Evolutionary conservation across 2,888 invertebrate species (phyloP), one percentile per base, ranked within the genome.

Genomic region (Heliconius ismenius): DNA sequence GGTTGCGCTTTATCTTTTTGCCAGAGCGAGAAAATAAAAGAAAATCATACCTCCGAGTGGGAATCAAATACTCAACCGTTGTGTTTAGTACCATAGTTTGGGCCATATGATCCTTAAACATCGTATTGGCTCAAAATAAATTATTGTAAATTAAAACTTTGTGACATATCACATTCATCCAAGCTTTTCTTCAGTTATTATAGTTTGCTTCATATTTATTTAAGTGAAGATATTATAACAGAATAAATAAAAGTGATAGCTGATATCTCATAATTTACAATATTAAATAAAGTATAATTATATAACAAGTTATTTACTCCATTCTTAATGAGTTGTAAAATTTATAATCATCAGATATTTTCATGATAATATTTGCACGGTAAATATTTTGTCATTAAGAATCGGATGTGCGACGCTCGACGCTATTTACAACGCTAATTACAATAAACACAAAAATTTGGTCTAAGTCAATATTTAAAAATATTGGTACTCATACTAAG

Each of bases 251-350:
- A 32, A 24, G n/a, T 58, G 58, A 70, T 58, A 58, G 32, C 70
- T 70, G 32, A 58, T 70, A 69, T 69, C 69, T 21, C 13, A 32
- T 54, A 54, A 70, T 58, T 58, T 58, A 70, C 24, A 54, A 58
- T 70, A 70, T 70, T 58, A 58, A 70, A 36, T 70, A 58, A 58
- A 58, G 54, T 70, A 58, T 32, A n/a, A n/a, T 70, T 24, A 70
- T 13, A 70, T 70, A 36, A n/a, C 13, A 54, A 32, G 15, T 67
- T 67, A 67, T 67, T 43, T 67, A 67, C 39, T 26, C 13, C 13
- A 62, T 62, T 67, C 65, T 24, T 6, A 39, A 36, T 24, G 13
- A 67, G 24, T 24, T 39, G 65, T 39, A 67, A 39, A 39, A 67
- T 67, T 28, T 58, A 54, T n/a, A 69, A 24, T 32, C 32, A 58